phyloP scores from a whole-genome alignment of 2,797 vertebrate species.

The Huso huso region DNA sequence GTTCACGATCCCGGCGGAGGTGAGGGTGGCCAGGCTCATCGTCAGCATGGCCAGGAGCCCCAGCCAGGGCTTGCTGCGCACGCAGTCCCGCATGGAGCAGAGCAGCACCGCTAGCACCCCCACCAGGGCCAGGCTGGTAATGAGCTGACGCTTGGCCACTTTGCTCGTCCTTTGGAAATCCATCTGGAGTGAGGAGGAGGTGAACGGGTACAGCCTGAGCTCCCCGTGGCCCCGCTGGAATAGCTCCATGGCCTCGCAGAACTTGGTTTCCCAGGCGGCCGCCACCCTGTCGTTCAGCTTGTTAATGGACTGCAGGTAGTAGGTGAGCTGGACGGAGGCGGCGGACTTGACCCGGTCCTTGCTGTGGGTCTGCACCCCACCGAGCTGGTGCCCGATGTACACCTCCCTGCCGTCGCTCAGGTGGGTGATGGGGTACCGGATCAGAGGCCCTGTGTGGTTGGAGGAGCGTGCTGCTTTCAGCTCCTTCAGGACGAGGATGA shows the following conservation, averaged over 20 bases:
- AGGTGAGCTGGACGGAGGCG: slow-evolving; percentile 91
- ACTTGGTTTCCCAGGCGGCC: slow-evolving; percentile 86
- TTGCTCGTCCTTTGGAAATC: slow-evolving; percentile 96
- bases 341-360: slow-evolving; percentile 86
- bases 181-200: slow-evolving; percentile 87
- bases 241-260: slow-evolving; percentile 76
- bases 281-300: slow-evolving; percentile 87
- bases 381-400: slow-evolving; percentile 94
- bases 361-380: slow-evolving; percentile 82
- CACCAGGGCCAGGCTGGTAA: slow-evolving; percentile 82
- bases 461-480: slow-evolving; percentile 72
- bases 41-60: slow-evolving; percentile 89
- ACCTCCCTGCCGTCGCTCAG: slow-evolving; percentile 87
- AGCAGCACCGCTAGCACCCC: slow-evolving; percentile 82
- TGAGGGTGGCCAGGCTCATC: slow-evolving; percentile 86
- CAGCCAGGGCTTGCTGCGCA: slow-evolving; percentile 95
- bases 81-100: slow-evolving; percentile 97
- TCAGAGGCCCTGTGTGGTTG: slow-evolving; percentile 73
- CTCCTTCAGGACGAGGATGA: slow-evolving; percentile 91
- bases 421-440: slow-evolving; percentile 89
- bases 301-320: slow-evolving; percentile 89
- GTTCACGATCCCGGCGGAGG: slow-evolving; percentile 95
- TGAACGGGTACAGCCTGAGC: slow-evolving; percentile 84
- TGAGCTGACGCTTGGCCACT: slow-evolving; percentile 80
- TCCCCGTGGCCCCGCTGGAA: slow-evolving; percentile 79